Evolutionary conservation across 1,140 invertebrate species (phyloP).

Genomic region (Acromyrmex heyeri): DNA sequence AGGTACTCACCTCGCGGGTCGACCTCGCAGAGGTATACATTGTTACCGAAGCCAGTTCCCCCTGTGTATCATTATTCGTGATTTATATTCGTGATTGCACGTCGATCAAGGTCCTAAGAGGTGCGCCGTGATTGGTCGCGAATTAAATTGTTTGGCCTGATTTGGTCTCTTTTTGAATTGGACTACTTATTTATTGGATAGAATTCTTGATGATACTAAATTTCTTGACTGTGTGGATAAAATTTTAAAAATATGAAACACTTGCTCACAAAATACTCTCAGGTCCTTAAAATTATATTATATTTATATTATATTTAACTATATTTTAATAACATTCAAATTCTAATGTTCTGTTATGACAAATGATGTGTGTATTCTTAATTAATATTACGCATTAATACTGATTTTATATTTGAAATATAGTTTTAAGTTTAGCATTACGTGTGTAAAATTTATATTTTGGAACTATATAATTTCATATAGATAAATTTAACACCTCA

Average conservation of each 20-base stretch:
- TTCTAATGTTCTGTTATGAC: background rate
- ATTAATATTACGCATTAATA: conserved; percentile 15
- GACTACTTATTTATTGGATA: background rate
- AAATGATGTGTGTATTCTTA: background rate
- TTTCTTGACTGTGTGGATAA: background rate
- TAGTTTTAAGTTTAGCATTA: conserved; percentile 3
- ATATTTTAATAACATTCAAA: background rate
- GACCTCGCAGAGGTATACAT: conserved; percentile 85
- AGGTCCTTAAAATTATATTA: conserved; percentile 50
- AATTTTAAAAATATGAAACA: background rate
- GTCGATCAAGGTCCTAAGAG: conserved; percentile 61
- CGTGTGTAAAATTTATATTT: background rate
- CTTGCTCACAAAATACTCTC: conserved; percentile 25
- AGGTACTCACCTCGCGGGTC: conserved; percentile 91
- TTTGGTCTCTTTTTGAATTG: background rate
- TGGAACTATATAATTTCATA: background rate
- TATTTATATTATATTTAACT: conserved; percentile 10
- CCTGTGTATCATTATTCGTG: conserved; percentile 69
- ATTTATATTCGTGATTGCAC: conserved; percentile 44
- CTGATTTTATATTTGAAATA: background rate
- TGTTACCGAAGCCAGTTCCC: conserved; percentile 81
- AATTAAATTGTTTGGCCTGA: conserved; percentile 7
- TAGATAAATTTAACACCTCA: background rate
- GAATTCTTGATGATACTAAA: background rate
- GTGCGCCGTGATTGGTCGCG: background rate